phyloP scores from a whole-genome alignment of 2,888 invertebrate genomes.

The Eumacrocentrus americanus region DNA sequence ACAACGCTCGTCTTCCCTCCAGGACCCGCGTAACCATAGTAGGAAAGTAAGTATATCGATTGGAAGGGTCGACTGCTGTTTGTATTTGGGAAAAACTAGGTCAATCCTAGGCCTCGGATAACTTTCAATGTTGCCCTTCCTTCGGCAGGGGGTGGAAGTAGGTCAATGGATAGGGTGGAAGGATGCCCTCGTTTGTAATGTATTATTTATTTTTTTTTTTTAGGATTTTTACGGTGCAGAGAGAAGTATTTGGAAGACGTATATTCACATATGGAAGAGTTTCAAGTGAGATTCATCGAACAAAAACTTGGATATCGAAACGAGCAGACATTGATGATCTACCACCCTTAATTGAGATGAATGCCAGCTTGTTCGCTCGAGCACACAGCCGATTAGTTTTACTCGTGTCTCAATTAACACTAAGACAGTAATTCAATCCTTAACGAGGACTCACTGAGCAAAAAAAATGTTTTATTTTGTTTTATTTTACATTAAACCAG shows the following conservation, averaged over 20 bases:
- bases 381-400: too few relatives aligned
- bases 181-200: not conserved
- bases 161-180: constrained; percentile 25
- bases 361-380: too few relatives aligned
- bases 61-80: constrained; percentile 14
- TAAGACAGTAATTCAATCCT: not conserved
- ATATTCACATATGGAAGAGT: not conserved
- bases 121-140: constrained; percentile 12
- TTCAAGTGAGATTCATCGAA: too few relatives aligned
- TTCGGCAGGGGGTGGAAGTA: constrained; percentile 28
- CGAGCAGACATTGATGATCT: too few relatives aligned
- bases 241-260: not conserved
- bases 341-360: too few relatives aligned
- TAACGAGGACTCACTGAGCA: too few relatives aligned
- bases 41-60: constrained; percentile 26
- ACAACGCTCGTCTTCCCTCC: too few relatives aligned
- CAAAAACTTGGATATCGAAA: too few relatives aligned
- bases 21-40: constrained; percentile 32
- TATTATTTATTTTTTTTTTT: not conserved
- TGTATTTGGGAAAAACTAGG: constrained; percentile 12
- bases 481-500: too few relatives aligned
- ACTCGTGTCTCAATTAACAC: not conserved
- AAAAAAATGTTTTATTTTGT: too few relatives aligned
- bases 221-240: not conserved
- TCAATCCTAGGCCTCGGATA: constrained; percentile 24